Conservation (phyloP, 1,140 invertebrate species). For the Neelides sp. region DNA sequence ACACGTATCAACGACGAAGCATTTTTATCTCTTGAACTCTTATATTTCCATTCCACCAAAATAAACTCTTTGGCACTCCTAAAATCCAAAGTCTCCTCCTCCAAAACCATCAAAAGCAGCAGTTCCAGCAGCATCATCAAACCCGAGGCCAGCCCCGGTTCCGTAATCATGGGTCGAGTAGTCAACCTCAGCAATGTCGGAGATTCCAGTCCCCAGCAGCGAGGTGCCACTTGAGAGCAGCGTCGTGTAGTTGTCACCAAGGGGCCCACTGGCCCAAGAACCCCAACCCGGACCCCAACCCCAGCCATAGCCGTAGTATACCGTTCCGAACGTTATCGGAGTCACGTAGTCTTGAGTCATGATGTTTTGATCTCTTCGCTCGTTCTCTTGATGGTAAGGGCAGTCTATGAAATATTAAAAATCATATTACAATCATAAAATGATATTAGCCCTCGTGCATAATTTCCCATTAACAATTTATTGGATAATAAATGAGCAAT, state of each 20-base stretch:
- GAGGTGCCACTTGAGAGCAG: background rate
- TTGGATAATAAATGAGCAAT: too few species aligned
- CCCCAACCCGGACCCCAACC: background rate
- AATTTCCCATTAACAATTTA: background rate
- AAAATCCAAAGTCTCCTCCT: conserved; percentile 12
- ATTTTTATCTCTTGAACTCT: too few species aligned
- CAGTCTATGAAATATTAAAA: too few species aligned
- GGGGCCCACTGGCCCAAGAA: conserved; percentile 4
- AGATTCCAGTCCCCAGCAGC: background rate
- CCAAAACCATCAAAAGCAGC: conserved; percentile 4
- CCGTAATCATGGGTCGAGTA: background rate
- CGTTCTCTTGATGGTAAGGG: too few species aligned
- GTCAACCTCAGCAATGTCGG: background rate
- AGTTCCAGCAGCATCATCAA: conserved; percentile 3
- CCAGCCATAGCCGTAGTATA: background rate
- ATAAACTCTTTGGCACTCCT: too few species aligned
- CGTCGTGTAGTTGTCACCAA: background rate
- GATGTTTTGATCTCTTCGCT: background rate
- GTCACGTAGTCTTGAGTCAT: background rate
- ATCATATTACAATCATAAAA: too few species aligned
- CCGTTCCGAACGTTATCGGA: conserved; percentile 2
- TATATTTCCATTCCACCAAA: too few species aligned
- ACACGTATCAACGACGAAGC: too few species aligned
- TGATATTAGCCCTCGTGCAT: background rate
- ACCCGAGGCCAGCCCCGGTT: background rate